phyloP scores from a whole-genome alignment of 2,113 vertebrate species.

The Pomatostomus ruficeps region DNA sequence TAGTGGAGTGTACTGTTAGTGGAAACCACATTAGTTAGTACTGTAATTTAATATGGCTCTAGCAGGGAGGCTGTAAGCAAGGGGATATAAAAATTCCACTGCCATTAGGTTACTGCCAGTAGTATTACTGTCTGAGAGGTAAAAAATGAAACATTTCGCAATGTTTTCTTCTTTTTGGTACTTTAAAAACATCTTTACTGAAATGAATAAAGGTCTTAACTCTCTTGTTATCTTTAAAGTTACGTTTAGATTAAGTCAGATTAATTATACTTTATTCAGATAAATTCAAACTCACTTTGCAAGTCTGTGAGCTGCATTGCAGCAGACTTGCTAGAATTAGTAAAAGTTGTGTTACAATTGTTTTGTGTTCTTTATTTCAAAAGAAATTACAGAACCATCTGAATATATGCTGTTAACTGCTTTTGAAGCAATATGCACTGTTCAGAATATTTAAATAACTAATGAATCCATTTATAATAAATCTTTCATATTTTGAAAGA shows the following conservation, averaged over 20 bases:
- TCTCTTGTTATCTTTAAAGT: background rate
- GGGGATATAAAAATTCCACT: background rate
- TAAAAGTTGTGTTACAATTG: background rate
- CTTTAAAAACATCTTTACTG: background rate
- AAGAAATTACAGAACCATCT: background rate
- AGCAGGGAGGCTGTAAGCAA: background rate
- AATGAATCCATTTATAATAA: background rate
- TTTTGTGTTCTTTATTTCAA: background rate
- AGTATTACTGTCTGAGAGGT: background rate
- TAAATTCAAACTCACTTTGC: background rate
- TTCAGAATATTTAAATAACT: slow-evolving; percentile 1
- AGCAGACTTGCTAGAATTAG: background rate
- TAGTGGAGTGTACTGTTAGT: background rate
- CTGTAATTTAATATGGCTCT: background rate
- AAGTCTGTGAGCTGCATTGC: background rate
- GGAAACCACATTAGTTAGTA: background rate
- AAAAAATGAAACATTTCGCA: background rate
- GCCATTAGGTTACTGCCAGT: background rate
- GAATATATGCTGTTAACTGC: background rate
- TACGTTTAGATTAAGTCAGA: background rate
- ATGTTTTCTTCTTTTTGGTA: background rate
- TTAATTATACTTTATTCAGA: background rate
- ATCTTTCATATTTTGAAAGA: background rate
- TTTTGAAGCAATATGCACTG: background rate
- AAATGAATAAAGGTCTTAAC: background rate